Evolutionary conservation across 1,140 invertebrate species (phyloP), one percentile per base, ranked within the genome.

Genomic region (Pseudomyrmex sp.): DNA sequence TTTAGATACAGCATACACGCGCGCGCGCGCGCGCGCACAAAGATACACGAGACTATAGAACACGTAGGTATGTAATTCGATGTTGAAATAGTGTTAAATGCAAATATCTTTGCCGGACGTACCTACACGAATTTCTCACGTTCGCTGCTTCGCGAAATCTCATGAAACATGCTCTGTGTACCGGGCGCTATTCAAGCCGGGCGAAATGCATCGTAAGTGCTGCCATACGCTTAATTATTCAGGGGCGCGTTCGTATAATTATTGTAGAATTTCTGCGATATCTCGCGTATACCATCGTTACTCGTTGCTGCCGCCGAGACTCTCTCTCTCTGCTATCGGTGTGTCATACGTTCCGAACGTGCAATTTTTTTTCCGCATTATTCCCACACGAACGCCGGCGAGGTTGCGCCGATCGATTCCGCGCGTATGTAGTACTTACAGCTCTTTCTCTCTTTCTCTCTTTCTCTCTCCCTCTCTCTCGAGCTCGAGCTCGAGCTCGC

Each of bases 191-290:
- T 80, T 80, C 54, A 61, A 80, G 66, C 54, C 56, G 20, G 59
- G 44, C 56, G 56, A 48, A 79, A 59, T 69, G 54, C 68, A 72
- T 80, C 76, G 58, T 74, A 82, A 82, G 61, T 62, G 61, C 72
- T 74, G 46, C 58, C 69, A 54, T 54, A 82, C 58, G 58, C 73
- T 77, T 65, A 76, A 83, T 83, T 83, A 83, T 83, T 83, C 72
- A 83, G 48, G 62, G 59, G 59, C 50, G 48, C 79, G 65, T 48
- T 75, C 58, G 79, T 76, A 83, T 76, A 76, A 83, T 83, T 83
- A 83, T 83, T 18, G 35, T 44, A 50, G 59, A 59, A 13, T 86
- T 83, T 73, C 65, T 61, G 50, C n/a, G 54, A 65, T 83, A 83
- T 76, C 62, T 48, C 35, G 54, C 72, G 48, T 65, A 26, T 26